Conservation (phyloP, 2,888 invertebrate genomes). For the Dendrolimus pini region DNA sequence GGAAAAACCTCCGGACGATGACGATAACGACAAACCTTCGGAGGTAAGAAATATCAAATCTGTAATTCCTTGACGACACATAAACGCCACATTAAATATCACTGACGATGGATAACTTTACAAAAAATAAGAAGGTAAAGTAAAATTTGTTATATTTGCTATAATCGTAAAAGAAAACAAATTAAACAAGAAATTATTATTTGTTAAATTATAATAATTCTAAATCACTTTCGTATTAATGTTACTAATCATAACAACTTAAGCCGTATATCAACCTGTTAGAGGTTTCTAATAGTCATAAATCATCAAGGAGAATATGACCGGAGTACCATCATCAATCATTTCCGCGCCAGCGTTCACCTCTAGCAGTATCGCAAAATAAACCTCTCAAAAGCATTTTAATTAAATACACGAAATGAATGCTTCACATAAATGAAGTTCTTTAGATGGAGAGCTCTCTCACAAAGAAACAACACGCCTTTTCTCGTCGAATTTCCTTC, state of each 20-base stretch:
- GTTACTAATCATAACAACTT: not conserved
- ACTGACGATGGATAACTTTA: no score
- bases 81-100: no score
- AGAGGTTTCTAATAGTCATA: conserved; percentile 9
- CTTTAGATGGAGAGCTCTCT: conserved; percentile 37
- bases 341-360: conserved; percentile 27
- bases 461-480: conserved; percentile 52
- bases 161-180: no score
- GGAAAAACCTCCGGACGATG: conserved; percentile 84
- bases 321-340: conserved; percentile 36
- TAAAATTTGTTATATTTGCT: no score
- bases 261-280: not conserved
- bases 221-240: not conserved
- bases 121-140: no score
- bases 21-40: conserved; percentile 66
- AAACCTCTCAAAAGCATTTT: conserved; percentile 33
- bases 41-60: conserved; percentile 55
- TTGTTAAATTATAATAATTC: no score
- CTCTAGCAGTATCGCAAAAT: conserved; percentile 23
- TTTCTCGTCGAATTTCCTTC: conserved; percentile 50
- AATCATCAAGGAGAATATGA: conserved; percentile 25
- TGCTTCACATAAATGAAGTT: conserved; percentile 47
- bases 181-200: no score
- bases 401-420: conserved; percentile 62
- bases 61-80: conserved; percentile 1